Base-by-base conservation (phyloP, 2,888 invertebrate genomes). In the Cataglyphis livida region DNA sequence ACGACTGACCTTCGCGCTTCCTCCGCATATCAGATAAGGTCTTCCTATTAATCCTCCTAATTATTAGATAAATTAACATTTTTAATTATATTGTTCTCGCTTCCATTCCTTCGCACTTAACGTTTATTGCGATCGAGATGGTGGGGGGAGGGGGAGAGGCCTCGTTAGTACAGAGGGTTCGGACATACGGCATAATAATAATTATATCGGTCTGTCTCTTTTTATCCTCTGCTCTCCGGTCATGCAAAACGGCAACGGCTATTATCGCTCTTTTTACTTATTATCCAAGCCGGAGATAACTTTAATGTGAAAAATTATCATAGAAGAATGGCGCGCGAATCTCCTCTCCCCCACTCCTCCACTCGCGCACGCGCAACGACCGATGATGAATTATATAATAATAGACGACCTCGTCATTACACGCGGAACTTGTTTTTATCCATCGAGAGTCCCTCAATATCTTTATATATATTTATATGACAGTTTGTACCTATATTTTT, bases 41-140 rank as follows among this genome's bases (percentile, higher is more conserved):
- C 71, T 70, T 78, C 76, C 88, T 86, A 88, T 88, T 88, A 88
- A 88, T 86, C 88, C 75, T 48, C 65, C 83, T 88, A 85, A 88
- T 88, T 88, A 88, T 88, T 88, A 88, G 86, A 88, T 83, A 75
- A 88, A 88, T 88, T 88, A 88, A 85, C 88, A 88, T 86, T 88
- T 81, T 78, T 88, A 88, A 88, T 88, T 88, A 48, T 48, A 88
- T 88, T 88, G 84, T 85, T 88, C 82, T 78, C 85, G 84, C 84
- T 84, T 84, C 85, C 85, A 82, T 82, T 83, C 64, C 65, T 35
- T 21, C 81, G 84, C 71, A 65, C 73, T 66, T 82, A 76, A 82
- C 84, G 84, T 87, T 87, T 87, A 85, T 85, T 87, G 84, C 76
- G 75, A 70, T 68, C 82, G 82, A 51, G 75, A 48, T 57, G 82